Conservation (phyloP, 2,113 vertebrate species). For the Taxidea taxus region DNA sequence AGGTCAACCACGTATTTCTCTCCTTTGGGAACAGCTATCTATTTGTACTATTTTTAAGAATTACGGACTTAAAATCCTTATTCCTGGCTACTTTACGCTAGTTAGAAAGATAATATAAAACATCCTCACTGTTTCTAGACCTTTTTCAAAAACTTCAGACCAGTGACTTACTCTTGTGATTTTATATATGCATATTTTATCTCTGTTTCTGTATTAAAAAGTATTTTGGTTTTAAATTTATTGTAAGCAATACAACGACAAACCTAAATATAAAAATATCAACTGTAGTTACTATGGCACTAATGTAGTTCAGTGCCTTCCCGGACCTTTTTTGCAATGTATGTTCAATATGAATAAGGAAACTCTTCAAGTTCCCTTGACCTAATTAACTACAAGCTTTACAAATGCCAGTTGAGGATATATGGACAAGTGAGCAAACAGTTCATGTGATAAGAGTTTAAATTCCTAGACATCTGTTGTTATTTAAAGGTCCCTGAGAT, state of each 20-base stretch:
- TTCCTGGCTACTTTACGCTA: neutral
- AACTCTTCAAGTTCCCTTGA: neutral
- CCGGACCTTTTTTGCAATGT: neutral
- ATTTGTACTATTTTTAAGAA: neutral
- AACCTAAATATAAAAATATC: conserved; percentile 18
- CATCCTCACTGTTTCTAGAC: neutral
- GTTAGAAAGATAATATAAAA: neutral
- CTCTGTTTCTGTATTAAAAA: neutral
- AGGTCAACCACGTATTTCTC: neutral
- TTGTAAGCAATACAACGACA: neutral
- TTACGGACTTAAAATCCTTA: neutral
- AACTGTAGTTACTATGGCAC: conserved; percentile 10
- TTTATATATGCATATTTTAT: neutral
- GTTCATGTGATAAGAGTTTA: neutral
- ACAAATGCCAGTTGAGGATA: neutral
- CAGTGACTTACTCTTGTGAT: neutral
- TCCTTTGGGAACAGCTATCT: neutral
- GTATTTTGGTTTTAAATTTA: neutral
- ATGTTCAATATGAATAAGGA: neutral
- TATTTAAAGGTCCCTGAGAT: neutral
- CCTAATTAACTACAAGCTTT: neutral
- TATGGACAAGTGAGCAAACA: neutral
- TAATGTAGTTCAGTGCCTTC: neutral
- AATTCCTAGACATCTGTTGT: neutral
- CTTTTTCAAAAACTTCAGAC: neutral